phyloP scores from a whole-genome alignment of 2,888 invertebrate genomes.

The Mycalesis mineus region DNA sequence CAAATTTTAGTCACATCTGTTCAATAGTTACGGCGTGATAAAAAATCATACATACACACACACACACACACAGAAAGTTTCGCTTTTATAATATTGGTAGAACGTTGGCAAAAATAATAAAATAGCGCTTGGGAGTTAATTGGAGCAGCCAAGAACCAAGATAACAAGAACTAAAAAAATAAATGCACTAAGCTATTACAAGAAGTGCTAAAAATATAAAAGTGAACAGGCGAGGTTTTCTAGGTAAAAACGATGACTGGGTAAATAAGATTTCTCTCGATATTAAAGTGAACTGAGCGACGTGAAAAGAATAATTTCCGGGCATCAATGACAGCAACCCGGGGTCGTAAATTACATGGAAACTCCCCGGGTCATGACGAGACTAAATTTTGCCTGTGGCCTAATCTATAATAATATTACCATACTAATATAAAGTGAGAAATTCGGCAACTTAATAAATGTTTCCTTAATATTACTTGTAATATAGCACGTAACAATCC shows the following conservation, averaged over 20 bases:
- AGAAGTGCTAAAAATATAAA: not conserved
- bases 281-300: constrained; percentile 41
- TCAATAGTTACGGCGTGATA: too few relatives aligned
- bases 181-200: not conserved
- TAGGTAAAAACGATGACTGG: constrained; percentile 7
- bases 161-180: not conserved
- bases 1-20: too few relatives aligned
- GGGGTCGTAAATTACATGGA: constrained; percentile 40
- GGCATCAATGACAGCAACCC: constrained; percentile 43
- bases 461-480: too few relatives aligned
- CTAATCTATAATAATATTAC: too few relatives aligned
- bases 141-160: not conserved
- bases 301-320: constrained; percentile 55
- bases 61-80: too few relatives aligned
- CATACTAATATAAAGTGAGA: too few relatives aligned
- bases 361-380: constrained; percentile 34
- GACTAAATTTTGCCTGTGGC: constrained; percentile 33
- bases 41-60: too few relatives aligned
- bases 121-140: not conserved
- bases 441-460: too few relatives aligned
- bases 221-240: not conserved
- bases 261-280: constrained; percentile 40
- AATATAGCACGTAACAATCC: too few relatives aligned
- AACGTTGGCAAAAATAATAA: too few relatives aligned
- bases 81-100: too few relatives aligned